These are phyloP conservation scores for Metaphire vulgaris DNA, from an alignment of 1,140 invertebrate species.

Conservation along the genomic window DNA sequence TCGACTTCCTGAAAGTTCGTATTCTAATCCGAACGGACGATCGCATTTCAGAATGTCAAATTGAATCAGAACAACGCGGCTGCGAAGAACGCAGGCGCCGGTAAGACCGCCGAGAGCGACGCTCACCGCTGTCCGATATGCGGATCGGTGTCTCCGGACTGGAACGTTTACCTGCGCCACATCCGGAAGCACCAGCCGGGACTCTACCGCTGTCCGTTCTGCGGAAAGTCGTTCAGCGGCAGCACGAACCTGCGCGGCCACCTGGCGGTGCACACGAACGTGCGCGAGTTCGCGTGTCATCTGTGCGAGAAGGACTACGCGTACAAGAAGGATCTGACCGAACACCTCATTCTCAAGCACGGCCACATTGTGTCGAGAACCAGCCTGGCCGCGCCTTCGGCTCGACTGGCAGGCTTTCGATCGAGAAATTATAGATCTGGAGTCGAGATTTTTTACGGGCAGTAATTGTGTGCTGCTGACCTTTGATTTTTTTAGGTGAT, in stretches of 20 bases:
- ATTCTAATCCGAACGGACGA: background rate
- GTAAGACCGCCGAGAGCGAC: background rate
- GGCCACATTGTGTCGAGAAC: no score
- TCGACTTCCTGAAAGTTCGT: no score
- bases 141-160: background rate
- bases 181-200: slow-evolving; percentile 9
- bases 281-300: slow-evolving; percentile 10
- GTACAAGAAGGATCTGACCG: slow-evolving; percentile 13
- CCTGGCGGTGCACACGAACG: slow-evolving; percentile 5
- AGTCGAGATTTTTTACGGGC: no score
- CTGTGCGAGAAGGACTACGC: slow-evolving; percentile 20
- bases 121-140: background rate
- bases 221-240: slow-evolving; percentile 17
- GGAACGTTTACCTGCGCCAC: background rate
- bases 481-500: no score
- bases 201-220: slow-evolving; percentile 10
- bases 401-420: no score
- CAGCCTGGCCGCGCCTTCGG: no score
- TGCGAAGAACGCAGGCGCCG: background rate
- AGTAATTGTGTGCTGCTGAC: no score
- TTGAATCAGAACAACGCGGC: background rate
- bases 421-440: no score
- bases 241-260: slow-evolving; percentile 3
- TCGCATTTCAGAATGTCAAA: background rate
- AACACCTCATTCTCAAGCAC: slow-evolving; percentile 17